phyloP scores from a whole-genome alignment of 64 coral and sea anemone genomes.

The Orbicella faveolata region DNA sequence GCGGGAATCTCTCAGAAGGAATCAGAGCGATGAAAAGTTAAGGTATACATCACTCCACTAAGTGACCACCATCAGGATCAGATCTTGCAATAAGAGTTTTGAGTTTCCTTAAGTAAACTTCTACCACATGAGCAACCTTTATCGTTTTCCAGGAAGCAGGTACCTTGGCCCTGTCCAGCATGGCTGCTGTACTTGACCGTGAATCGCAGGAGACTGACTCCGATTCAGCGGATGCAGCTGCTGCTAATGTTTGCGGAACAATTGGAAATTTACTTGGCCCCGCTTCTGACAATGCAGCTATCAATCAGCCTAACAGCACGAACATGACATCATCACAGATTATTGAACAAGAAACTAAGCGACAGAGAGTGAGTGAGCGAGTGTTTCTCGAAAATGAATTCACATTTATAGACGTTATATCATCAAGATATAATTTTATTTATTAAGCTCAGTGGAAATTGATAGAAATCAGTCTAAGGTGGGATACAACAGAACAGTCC shows the following conservation, averaged over 20 bases:
- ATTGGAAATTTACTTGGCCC: slow-evolving; percentile 51
- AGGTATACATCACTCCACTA: no score
- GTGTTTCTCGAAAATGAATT: no score
- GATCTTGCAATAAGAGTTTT: no score
- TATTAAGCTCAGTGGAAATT: no score
- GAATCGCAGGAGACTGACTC: slow-evolving; percentile 22
- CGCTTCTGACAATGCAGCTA: slow-evolving; percentile 19
- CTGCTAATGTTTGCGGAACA: slow-evolving; percentile 20
- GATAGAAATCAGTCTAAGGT: no score
- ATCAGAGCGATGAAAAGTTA: no score
- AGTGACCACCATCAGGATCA: no score
- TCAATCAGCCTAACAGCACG: slow-evolving; percentile 20
- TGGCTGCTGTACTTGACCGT: slow-evolving; percentile 25
- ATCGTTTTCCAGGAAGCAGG: slow-evolving; percentile 16
- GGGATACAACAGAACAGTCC: no score
- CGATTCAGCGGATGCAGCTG: slow-evolving; percentile 35
- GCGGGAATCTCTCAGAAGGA: no score
- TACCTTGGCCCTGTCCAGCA: background rate
- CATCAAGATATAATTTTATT: no score
- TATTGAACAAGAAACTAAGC: background rate
- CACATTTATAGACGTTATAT: no score
- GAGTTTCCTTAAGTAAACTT: background rate
- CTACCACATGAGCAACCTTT: background rate
- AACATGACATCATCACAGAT: slow-evolving; percentile 4
- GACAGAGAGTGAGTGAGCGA: background rate